Conservation (phyloP, 2,113 vertebrate species). For the Burhinus oedicnemus region DNA sequence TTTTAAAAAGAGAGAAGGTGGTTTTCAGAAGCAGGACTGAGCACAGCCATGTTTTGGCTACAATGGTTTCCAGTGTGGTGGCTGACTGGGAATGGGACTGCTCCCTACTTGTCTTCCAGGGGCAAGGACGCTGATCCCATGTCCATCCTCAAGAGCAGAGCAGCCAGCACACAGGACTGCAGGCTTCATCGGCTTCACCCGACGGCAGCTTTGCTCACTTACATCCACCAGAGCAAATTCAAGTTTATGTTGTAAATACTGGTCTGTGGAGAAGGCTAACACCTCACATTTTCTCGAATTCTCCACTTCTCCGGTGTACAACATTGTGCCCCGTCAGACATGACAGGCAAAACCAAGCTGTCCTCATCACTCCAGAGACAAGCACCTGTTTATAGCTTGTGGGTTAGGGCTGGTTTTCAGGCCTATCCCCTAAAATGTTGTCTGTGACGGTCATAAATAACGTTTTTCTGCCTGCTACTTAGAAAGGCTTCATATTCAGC, state of each 20-base stretch:
- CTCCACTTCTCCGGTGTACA: background rate
- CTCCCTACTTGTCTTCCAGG: fast-evolving
- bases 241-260: background rate
- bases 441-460: background rate
- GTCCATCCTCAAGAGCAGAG: background rate
- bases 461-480: background rate
- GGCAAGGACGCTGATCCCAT: fast-evolving
- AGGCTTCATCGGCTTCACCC: background rate
- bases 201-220: background rate
- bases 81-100: background rate
- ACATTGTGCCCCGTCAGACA: background rate
- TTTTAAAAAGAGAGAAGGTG: background rate
- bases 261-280: background rate
- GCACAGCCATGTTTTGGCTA: background rate
- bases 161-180: background rate
- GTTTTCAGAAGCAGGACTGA: background rate
- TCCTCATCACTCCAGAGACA: background rate
- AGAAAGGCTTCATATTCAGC: background rate
- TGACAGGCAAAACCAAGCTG: background rate
- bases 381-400: background rate
- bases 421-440: background rate
- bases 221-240: background rate
- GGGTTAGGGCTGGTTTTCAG: background rate
- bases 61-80: fast-evolving
- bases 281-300: fast-evolving